Evolutionary conservation across 1,140 invertebrate genomes (phyloP).

Genomic region (Tetragnatha versicolor): DNA sequence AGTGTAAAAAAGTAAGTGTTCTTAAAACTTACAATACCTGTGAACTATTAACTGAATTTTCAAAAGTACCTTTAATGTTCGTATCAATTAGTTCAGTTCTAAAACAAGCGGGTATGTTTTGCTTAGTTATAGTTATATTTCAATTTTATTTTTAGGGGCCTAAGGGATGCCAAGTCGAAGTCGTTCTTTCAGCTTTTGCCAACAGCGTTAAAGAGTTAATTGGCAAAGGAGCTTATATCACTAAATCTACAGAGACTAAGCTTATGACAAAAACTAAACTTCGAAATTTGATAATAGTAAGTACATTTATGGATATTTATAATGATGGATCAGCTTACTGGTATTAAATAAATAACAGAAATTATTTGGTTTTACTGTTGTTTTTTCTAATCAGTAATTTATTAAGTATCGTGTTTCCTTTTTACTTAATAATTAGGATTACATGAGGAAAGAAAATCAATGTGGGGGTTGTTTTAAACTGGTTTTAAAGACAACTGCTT

Average conservation of each 20-base stretch:
- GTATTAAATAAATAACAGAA: no score
- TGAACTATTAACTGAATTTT: no score
- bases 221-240: slow-evolving; percentile 5
- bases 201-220: slow-evolving; percentile 15
- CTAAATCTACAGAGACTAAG: background rate
- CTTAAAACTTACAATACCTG: no score
- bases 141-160: slow-evolving; percentile 11
- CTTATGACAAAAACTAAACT: slow-evolving; percentile 35
- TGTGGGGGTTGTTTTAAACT: slow-evolving; percentile 43
- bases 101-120: no score
- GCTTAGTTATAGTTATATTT: no score
- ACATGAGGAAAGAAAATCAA: background rate
- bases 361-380: no score
- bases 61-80: no score
- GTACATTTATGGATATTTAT: no score
- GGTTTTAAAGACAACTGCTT: slow-evolving; percentile 43
- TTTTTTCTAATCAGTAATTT: background rate
- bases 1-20: no score
- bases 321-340: no score
- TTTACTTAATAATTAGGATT: background rate
- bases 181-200: slow-evolving; percentile 5
- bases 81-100: no score
- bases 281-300: slow-evolving; percentile 13
- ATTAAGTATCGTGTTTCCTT: background rate
- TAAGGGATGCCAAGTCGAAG: slow-evolving; percentile 7